Percentiles rank a stretch among this genome's conserved stretches.
These are phyloP conservation scores for Nothobranchius kuhntae DNA, from an alignment of 2,113 vertebrate genomes.

Conservation along the genomic window DNA sequence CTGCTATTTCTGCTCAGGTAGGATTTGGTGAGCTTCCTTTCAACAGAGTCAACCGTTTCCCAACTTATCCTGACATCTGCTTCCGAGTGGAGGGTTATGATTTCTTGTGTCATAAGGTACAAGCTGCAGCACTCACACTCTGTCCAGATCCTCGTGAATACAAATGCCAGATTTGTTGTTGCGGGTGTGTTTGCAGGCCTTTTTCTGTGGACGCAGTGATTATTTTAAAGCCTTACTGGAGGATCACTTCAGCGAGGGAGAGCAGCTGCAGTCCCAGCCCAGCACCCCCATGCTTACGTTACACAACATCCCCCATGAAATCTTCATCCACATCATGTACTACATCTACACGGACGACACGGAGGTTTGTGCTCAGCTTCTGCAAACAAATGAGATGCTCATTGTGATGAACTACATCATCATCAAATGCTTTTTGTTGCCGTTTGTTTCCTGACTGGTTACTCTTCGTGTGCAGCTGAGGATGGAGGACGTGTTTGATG, in stretches of 20 bases:
- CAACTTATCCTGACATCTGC: slow-evolving; percentile 90
- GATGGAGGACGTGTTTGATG: slow-evolving; percentile 85
- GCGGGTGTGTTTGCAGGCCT: slow-evolving; percentile 80
- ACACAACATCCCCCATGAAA: slow-evolving; percentile 86
- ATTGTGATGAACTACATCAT: no score
- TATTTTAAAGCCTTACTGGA: slow-evolving; percentile 94
- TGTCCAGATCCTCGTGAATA: neutral
- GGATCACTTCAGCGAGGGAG: slow-evolving; percentile 93
- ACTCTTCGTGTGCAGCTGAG: slow-evolving; percentile 79
- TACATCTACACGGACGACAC: slow-evolving; percentile 93
- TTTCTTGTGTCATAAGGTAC: slow-evolving; percentile 96
- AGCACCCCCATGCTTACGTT: slow-evolving; percentile 88
- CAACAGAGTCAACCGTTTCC: slow-evolving; percentile 86
- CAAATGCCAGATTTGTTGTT: slow-evolving; percentile 2
- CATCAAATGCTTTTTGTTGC: neutral
- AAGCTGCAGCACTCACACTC: neutral
- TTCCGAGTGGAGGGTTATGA: slow-evolving; percentile 86
- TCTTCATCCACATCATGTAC: slow-evolving; percentile 90
- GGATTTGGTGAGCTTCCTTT: slow-evolving; percentile 94
- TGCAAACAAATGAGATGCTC: no score
- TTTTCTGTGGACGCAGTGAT: slow-evolving; percentile 96
- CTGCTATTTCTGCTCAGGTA: slow-evolving; percentile 75
- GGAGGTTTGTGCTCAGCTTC: slow-evolving; percentile 77
- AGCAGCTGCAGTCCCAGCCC: slow-evolving; percentile 85
- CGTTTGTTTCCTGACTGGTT: slow-evolving; percentile 5